phyloP scores from a whole-genome alignment of 2,113 vertebrate genomes.

The Emydura subglobosa region DNA sequence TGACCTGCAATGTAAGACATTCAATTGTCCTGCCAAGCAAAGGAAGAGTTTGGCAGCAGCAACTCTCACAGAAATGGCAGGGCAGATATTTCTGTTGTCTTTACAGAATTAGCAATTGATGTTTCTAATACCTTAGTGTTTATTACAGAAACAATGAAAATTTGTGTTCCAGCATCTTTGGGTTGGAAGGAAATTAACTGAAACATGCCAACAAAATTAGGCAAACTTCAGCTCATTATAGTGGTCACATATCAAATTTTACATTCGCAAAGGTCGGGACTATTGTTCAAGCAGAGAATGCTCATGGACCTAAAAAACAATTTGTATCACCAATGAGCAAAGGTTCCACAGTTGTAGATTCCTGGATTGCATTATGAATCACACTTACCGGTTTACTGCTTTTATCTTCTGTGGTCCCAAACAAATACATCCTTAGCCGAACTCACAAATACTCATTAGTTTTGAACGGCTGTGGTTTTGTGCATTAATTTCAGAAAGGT shows the following conservation, averaged over 20 bases:
- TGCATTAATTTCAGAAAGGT: neutral
- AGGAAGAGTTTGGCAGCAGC: conserved; percentile 34
- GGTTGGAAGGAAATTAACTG: conserved; percentile 43
- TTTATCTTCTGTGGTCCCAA: no score
- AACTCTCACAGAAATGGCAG: conserved; percentile 36
- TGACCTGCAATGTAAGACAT: neutral
- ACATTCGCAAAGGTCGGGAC: neutral
- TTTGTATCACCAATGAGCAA: neutral
- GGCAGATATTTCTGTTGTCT: conserved; percentile 55
- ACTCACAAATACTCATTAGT: fast-evolving
- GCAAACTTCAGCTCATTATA: conserved; percentile 37
- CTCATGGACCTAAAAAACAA: neutral
- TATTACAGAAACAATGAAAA: conserved; percentile 48
- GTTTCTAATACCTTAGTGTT: conserved; percentile 52
- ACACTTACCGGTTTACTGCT: neutral
- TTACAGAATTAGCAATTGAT: conserved; percentile 61
- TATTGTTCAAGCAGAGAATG: neutral
- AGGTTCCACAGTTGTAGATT: neutral
- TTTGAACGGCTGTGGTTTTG: neutral
- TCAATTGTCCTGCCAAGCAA: conserved; percentile 43
- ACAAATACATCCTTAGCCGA: fast-evolving
- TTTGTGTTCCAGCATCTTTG: neutral
- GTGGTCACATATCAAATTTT: conserved; percentile 34
- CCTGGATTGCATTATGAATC: fast-evolving
- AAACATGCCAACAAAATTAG: conserved; percentile 61